phyloP scores from a whole-genome alignment of 2,113 vertebrate species.

The Stegostoma tigrinum region DNA sequence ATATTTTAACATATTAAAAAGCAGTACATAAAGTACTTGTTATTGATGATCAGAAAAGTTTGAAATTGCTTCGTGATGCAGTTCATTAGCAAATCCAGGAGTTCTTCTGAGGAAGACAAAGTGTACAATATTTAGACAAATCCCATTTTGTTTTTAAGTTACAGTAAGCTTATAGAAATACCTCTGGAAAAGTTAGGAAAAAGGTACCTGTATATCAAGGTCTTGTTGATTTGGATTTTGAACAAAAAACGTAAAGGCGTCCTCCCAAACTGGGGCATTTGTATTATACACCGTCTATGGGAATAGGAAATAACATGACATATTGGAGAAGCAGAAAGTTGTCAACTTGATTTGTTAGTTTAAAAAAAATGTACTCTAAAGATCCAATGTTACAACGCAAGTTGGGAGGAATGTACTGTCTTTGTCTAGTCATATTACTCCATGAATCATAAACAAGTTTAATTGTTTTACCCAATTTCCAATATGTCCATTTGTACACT shows the following conservation, averaged over 20 bases:
- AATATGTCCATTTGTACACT: no score
- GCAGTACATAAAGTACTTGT: background rate
- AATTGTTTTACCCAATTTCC: no score
- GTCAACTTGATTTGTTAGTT: background rate
- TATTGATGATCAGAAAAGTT: background rate
- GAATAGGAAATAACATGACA: background rate
- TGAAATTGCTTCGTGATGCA: background rate
- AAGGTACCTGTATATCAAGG: constrained; percentile 71
- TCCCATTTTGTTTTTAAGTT: background rate
- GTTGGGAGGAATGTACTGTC: no score
- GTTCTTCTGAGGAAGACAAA: background rate
- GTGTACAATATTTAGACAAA: background rate
- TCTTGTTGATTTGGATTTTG: constrained; percentile 73
- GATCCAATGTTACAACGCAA: no score
- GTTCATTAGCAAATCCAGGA: background rate
- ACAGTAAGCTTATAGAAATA: background rate
- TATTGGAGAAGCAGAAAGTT: background rate
- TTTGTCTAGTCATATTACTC: no score
- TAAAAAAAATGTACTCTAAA: background rate
- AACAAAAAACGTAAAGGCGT: constrained; percentile 83
- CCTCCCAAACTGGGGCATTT: constrained; percentile 71
- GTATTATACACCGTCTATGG: constrained; percentile 64
- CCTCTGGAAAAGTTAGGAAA: background rate
- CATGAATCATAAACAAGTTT: no score
- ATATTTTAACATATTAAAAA: background rate